Base-by-base conservation (phyloP, 2,113 vertebrate species). In the Sapajus apella region DNA sequence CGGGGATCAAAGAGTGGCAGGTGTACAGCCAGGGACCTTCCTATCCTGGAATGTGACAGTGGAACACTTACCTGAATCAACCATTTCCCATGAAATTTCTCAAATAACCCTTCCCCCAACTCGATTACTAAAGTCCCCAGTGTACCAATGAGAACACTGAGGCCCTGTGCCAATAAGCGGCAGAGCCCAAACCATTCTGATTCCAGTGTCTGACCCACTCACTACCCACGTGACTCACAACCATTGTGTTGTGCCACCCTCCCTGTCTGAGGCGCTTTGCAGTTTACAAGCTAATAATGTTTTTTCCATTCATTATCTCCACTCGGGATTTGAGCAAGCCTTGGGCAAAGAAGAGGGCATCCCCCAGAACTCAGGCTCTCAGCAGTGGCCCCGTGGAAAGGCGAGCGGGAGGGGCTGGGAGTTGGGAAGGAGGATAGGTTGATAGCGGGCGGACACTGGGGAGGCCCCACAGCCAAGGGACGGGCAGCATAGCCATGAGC, bases 111-210 rank as follows among this genome's bases (percentile, higher is more conserved):
- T 8, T 40, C 70, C 56, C 21, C 13, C 37, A 14, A 25, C n/a
- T 43, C 32, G 37, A 20, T 35, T 18, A 3, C 30, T 35, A 27
- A 94, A 30, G 14, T 64, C 13, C 45, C 75, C 75, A 73, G 30
- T 7, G 75, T 43, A 58, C 56, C 35, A 32, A 87, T 30, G 86
- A 87, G 86, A 50, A 91, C 64, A 66, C 40, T 25, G 76, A 86
- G 61, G 61, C 13, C 50, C 40, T 5, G 0, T 3, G 14, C 45
- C 68, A 66, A 5, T n/a, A 40, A 76, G 79, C 3, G 9, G 16
- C 80, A 77, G 5, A 25, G 9, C 40, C 50, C 66, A 45, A 50
- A 32, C 30, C 66, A 1, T n/a, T 6, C 37, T 77, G 75, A n/a
- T 40, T 64, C 27, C 27, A 4, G n/a, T 0, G 20, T 20, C 45